These are phyloP conservation scores for Aphidius ervi DNA, from an alignment of 1,140 invertebrate genomes.

Conservation along the genomic window DNA sequence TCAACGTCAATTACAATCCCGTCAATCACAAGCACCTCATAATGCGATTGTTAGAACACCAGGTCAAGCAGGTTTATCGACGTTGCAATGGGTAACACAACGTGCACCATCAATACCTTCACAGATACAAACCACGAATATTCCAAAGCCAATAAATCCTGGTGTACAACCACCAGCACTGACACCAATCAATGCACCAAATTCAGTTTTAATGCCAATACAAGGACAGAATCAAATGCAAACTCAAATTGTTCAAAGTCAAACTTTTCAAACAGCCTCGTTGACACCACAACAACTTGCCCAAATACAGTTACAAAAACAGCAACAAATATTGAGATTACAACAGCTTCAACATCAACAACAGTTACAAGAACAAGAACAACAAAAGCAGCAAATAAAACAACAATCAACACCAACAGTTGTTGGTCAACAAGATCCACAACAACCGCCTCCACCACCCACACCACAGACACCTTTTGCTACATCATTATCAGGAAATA, in stretches of 20 bases:
- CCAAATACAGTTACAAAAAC: conserved; percentile 16
- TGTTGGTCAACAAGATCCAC: conserved; percentile 27
- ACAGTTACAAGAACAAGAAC: conserved; percentile 22
- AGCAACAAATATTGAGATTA: conserved; percentile 27
- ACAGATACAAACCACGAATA: conserved; percentile 38
- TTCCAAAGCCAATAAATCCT: conserved; percentile 44
- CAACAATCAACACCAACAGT: conserved; percentile 28
- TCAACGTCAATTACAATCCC: conserved; percentile 54
- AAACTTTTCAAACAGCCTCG: conserved; percentile 24
- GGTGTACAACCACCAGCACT: conserved; percentile 49
- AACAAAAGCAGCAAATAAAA: conserved; percentile 28
- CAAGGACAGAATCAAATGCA: conserved; percentile 32
- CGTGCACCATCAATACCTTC: conserved; percentile 49
- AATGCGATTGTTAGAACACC: conserved; percentile 53
- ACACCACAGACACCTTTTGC: conserved; percentile 30
- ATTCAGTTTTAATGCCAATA: conserved; percentile 40
- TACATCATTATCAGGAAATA: conserved; percentile 37
- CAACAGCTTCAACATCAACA: conserved; percentile 52
- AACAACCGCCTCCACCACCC: conserved; percentile 38
- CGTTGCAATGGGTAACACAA: conserved; percentile 52
- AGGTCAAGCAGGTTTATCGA: conserved; percentile 51
- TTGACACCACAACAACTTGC: conserved; percentile 29
- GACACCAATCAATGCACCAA: conserved; percentile 46
- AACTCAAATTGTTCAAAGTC: conserved; percentile 26
- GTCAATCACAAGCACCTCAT: conserved; percentile 54